These are phyloP conservation scores for Neotragus moschatus DNA, from an alignment of 2,113 vertebrate species.

Conservation along the genomic window DNA sequence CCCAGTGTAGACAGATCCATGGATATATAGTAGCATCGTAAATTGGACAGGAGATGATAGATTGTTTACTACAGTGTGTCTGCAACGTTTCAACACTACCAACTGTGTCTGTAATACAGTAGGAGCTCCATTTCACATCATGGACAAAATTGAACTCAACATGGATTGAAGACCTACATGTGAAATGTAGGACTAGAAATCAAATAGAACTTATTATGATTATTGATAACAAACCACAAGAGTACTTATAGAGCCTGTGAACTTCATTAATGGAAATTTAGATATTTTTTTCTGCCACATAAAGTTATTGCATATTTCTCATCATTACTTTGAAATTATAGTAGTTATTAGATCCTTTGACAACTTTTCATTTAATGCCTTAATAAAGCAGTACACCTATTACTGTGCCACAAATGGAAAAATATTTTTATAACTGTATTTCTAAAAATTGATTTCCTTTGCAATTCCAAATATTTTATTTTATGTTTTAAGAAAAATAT, in stretches of 20 bases:
- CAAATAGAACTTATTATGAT: not conserved
- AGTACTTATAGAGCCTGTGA: not conserved
- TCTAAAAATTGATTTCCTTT: not conserved
- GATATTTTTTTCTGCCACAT: not conserved
- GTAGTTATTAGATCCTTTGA: not conserved
- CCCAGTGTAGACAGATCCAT: not conserved
- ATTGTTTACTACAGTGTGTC: not conserved
- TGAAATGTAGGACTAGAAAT: not conserved
- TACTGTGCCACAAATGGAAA: not conserved
- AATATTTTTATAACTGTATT: not conserved
- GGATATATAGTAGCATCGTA: not conserved
- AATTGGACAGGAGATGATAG: not conserved
- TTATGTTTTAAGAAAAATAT: not conserved
- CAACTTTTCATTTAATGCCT: not conserved
- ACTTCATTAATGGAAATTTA: not conserved
- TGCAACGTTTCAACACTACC: not conserved
- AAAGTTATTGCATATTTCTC: not conserved
- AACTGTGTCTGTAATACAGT: not conserved
- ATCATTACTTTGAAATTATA: not conserved
- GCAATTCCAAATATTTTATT: not conserved
- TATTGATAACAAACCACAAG: not conserved
- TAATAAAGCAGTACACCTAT: not conserved
- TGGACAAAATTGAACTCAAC: not conserved
- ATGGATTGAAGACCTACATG: not conserved
- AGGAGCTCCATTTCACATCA: not conserved